Conservation (phyloP, 1,140 invertebrate genomes). For the Drosophila gunungcola region DNA sequence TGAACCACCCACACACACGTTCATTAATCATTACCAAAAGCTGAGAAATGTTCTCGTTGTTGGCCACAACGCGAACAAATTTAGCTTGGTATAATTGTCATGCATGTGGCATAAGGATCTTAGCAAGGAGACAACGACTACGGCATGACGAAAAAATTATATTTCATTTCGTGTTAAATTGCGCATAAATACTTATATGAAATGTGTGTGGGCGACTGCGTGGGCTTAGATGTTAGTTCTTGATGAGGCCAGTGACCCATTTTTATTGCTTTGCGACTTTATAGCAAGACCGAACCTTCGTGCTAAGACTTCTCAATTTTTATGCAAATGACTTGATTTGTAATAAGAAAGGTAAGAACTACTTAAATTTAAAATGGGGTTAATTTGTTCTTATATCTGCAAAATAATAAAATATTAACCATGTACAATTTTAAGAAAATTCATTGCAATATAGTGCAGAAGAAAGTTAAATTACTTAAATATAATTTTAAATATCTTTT, state of each 20-base stretch:
- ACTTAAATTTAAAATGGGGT: too few relatives aligned
- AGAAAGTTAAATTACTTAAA: too few relatives aligned
- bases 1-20: constrained; percentile 21
- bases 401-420: too few relatives aligned
- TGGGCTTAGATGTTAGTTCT: constrained; percentile 36
- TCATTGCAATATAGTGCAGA: too few relatives aligned
- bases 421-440: too few relatives aligned
- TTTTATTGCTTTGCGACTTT: constrained; percentile 1
- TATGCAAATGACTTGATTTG: constrained; percentile 2
- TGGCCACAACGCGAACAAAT: constrained; percentile 52
- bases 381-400: too few relatives aligned
- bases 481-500: too few relatives aligned
- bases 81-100: constrained; percentile 68
- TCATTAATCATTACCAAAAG: constrained; percentile 73
- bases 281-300: neutral
- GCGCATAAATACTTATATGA: constrained; percentile 60
- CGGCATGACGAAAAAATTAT: constrained; percentile 40
- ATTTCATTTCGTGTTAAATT: constrained; percentile 74
- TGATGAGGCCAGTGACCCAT: constrained; percentile 35
- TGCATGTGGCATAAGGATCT: constrained; percentile 44
- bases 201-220: constrained; percentile 24
- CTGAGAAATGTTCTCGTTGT: constrained; percentile 38
- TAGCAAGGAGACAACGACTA: constrained; percentile 21
- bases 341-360: neutral
- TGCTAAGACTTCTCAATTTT: constrained; percentile 4